These are phyloP conservation scores for Megaceryle maxima DNA, from an alignment of 2,113 vertebrate genomes.

Conservation along the genomic window DNA sequence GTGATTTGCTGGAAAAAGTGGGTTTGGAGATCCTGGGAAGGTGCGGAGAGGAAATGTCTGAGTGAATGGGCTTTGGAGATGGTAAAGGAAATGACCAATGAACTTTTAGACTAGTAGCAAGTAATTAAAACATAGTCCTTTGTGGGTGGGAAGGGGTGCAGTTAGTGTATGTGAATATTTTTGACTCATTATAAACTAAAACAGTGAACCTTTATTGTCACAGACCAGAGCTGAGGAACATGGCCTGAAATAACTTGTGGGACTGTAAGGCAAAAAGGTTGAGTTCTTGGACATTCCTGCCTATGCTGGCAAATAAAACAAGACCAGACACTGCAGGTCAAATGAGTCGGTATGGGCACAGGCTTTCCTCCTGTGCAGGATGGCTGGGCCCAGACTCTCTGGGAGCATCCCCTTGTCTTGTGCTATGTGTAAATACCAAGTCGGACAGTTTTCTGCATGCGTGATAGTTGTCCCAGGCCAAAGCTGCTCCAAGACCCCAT, in stretches of 20 bases:
- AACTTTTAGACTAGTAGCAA: neutral
- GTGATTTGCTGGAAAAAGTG: neutral
- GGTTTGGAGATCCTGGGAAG: neutral
- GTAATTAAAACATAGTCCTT: neutral
- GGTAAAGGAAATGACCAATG: neutral
- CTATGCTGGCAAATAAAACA: neutral
- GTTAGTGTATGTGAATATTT: neutral
- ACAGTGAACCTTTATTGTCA: neutral
- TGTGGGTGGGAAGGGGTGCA: neutral
- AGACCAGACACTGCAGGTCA: neutral
- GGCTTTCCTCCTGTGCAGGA: neutral
- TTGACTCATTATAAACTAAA: neutral
- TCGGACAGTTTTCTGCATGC: neutral
- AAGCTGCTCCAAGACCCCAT: neutral
- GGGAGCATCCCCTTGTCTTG: neutral
- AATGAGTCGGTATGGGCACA: neutral
- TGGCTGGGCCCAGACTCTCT: neutral
- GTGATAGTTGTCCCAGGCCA: neutral
- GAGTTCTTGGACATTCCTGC: neutral
- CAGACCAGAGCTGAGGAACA: neutral
- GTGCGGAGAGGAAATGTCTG: neutral
- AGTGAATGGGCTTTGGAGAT: neutral
- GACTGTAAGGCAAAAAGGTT: neutral
- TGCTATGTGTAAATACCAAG: rapidly evolving
- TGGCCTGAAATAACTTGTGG: neutral